phyloP scores from a whole-genome alignment of 2,888 invertebrate species.

The Eupithecia inturbata region DNA sequence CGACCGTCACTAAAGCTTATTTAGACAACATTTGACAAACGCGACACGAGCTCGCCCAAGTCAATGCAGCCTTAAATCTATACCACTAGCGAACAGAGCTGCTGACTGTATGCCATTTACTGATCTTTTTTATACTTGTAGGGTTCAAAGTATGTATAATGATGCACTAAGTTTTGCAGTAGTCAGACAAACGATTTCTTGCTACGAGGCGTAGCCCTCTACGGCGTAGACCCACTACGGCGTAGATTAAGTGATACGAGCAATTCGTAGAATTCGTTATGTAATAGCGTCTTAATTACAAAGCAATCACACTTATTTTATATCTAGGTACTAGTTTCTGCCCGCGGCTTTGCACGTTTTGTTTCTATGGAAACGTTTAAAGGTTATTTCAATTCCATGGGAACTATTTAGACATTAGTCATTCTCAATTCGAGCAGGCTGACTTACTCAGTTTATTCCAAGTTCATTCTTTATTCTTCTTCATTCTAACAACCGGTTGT shows the following conservation, averaged over 20 bases:
- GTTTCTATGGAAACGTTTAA: no score
- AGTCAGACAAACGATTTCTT: neutral
- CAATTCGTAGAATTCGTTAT: neutral
- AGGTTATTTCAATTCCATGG: neutral
- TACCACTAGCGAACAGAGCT: slow-evolving; percentile 7
- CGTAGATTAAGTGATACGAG: neutral
- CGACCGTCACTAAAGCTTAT: slow-evolving; percentile 31
- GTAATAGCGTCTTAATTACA: neutral
- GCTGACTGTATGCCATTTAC: neutral
- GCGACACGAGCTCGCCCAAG: slow-evolving; percentile 19
- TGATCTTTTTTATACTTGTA: neutral
- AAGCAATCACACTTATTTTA: neutral
- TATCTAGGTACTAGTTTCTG: neutral
- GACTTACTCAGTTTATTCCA: neutral
- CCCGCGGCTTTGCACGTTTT: neutral
- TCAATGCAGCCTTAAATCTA: slow-evolving; percentile 25
- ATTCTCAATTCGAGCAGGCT: neutral
- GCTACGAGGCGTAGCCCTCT: neutral
- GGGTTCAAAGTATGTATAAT: neutral
- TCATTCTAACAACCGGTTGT: neutral
- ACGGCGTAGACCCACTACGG: neutral
- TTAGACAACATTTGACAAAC: slow-evolving; percentile 37
- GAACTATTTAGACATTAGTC: neutral
- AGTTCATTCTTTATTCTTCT: neutral
- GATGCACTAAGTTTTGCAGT: neutral